These are phyloP conservation scores for Aegotheles bennettii DNA, from an alignment of 2,113 vertebrate genomes.

Conservation along the genomic window DNA sequence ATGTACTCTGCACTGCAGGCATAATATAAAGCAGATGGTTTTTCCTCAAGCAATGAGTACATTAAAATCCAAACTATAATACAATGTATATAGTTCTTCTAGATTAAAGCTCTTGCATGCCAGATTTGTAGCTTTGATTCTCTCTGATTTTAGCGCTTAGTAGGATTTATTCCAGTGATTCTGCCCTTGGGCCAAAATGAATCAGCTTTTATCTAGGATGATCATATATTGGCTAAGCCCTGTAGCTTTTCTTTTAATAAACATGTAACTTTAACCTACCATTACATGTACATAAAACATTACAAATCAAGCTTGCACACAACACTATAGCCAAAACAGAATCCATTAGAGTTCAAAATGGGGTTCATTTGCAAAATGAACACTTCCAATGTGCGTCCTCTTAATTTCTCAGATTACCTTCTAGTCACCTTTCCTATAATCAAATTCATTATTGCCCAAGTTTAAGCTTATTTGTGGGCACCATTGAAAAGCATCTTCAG, in stretches of 20 bases:
- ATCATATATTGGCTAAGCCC: conserved; percentile 32
- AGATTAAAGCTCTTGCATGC: conserved; percentile 66
- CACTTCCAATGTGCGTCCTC: background rate
- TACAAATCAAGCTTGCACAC: background rate
- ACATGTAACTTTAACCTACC: conserved; percentile 40
- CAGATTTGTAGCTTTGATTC: conserved; percentile 63
- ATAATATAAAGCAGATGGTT: conserved; percentile 73
- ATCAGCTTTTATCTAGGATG: conserved; percentile 47
- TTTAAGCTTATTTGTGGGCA: background rate
- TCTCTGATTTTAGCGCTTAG: conserved; percentile 50
- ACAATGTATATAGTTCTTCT: conserved; percentile 48
- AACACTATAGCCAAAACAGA: conserved; percentile 5
- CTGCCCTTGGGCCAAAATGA: conserved; percentile 60
- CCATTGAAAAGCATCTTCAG: background rate
- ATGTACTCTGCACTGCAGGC: conserved; percentile 29
- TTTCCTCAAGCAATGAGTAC: conserved; percentile 37
- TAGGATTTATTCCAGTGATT: conserved; percentile 57
- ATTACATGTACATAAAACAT: conserved; percentile 7
- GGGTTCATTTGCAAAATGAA: background rate
- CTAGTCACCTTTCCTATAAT: background rate
- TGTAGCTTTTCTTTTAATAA: conserved; percentile 58
- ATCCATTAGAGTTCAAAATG: background rate
- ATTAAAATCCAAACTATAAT: conserved; percentile 51
- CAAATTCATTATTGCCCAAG: background rate
- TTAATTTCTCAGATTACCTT: conserved; percentile 7